phyloP scores from a whole-genome alignment of 1,140 invertebrate species.

The Lutraria rhynchaena region DNA sequence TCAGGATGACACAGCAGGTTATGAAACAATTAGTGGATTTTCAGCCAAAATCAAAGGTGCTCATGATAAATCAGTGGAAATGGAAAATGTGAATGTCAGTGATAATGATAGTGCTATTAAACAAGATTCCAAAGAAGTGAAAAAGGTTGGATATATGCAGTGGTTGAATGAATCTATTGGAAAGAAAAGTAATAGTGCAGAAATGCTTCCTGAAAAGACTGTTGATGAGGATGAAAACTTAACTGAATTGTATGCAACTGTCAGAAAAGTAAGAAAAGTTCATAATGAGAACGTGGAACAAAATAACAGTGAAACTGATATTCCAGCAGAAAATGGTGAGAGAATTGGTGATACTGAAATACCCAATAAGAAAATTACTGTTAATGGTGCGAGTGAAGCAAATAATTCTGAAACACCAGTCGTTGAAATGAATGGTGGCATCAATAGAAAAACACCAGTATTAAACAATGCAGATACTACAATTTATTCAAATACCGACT shows the following conservation, averaged over 20 bases:
- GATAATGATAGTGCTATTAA: slow-evolving; percentile 5
- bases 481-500: too few species aligned
- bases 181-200: slow-evolving; percentile 29
- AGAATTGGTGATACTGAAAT: neutral
- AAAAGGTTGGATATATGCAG: neutral
- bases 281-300: neutral
- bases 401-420: neutral
- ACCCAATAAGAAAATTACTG: neutral
- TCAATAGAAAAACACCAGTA: too few species aligned
- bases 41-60: neutral
- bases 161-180: neutral
- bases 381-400: neutral
- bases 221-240: slow-evolving; percentile 38
- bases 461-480: too few species aligned
- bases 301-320: neutral
- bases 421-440: too few species aligned
- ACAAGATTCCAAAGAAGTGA: too few species aligned
- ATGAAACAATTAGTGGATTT: slow-evolving; percentile 15
- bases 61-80: neutral
- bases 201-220: slow-evolving; percentile 1
- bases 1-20: neutral
- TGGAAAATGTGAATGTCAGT: neutral
- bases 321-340: neutral
- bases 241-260: slow-evolving; percentile 60
- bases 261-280: slow-evolving; percentile 57